phyloP scores from a whole-genome alignment of 1,140 invertebrate genomes.

The Yoshiicerus persimilis region DNA sequence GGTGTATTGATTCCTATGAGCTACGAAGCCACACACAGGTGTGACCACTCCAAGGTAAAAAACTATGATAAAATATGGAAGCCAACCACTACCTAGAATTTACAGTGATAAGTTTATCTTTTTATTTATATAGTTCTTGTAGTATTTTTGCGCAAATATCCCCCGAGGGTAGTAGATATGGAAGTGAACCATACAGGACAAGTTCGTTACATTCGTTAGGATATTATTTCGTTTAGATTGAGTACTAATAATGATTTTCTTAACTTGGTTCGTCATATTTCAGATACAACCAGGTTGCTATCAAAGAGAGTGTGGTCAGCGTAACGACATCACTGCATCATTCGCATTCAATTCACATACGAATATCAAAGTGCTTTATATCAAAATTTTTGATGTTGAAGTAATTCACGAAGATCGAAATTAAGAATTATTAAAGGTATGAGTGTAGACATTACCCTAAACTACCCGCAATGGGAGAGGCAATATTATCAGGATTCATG shows the following conservation, averaged over 20 bases:
- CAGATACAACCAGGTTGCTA: background rate
- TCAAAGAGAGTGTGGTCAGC: background rate
- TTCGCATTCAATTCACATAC: too few species aligned
- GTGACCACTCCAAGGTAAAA: slow-evolving; percentile 52
- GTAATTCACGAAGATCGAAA: slow-evolving; percentile 72
- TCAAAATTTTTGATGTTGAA: slow-evolving; percentile 55
- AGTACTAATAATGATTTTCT: too few species aligned
- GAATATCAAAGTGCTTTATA: too few species aligned
- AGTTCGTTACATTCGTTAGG: too few species aligned
- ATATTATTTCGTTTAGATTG: too few species aligned
- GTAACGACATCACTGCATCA: background rate
- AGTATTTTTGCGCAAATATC: too few species aligned
- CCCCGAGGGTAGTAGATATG: too few species aligned
- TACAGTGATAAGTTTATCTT: background rate
- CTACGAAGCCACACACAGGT: slow-evolving; percentile 55
- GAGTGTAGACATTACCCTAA: slow-evolving; percentile 89
- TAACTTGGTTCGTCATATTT: background rate
- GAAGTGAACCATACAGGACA: too few species aligned
- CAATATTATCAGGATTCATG: slow-evolving; percentile 95
- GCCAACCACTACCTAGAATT: slow-evolving; percentile 48
- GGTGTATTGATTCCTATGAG: slow-evolving; percentile 55
- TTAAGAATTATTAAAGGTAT: slow-evolving; percentile 79
- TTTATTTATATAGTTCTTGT: too few species aligned
- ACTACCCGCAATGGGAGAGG: slow-evolving; percentile 92
- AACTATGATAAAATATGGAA: slow-evolving; percentile 52